phyloP scores from a whole-genome alignment of 2,888 invertebrate genomes.

The Aphrophora alni region DNA sequence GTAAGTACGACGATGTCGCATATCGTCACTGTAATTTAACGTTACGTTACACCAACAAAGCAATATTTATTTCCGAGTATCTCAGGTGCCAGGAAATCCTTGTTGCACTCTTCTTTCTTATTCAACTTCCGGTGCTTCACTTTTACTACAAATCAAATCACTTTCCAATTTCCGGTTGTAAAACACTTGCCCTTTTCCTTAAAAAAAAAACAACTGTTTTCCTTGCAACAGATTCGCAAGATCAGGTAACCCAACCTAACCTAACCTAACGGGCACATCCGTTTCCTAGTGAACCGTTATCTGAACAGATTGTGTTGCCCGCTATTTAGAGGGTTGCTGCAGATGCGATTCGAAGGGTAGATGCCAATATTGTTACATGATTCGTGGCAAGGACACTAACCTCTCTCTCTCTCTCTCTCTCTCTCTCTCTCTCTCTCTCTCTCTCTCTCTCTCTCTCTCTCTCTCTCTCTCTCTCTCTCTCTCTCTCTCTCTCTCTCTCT shows the following conservation, averaged over 20 bases:
- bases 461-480: too few species aligned
- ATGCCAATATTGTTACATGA: too few species aligned
- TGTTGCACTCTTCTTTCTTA: not conserved
- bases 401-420: not conserved
- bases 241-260: not conserved
- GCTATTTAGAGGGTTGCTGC: not conserved
- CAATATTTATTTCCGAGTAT: too few species aligned
- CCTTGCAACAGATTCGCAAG: not conserved
- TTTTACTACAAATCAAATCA: not conserved
- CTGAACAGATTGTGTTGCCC: not conserved
- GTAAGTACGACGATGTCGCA: too few species aligned
- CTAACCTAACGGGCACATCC: not conserved
- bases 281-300: not conserved
- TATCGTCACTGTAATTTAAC: too few species aligned
- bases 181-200: not conserved
- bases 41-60: too few species aligned
- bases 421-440: too few species aligned
- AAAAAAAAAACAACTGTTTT: too few species aligned
- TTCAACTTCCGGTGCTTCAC: not conserved
- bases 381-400: not conserved
- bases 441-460: too few species aligned
- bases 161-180: not conserved
- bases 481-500: too few species aligned
- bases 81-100: not conserved
- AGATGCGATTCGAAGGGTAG: not conserved